Conservation (phyloP, 2,888 invertebrate species). For the Tetanocera ferruginea region DNA sequence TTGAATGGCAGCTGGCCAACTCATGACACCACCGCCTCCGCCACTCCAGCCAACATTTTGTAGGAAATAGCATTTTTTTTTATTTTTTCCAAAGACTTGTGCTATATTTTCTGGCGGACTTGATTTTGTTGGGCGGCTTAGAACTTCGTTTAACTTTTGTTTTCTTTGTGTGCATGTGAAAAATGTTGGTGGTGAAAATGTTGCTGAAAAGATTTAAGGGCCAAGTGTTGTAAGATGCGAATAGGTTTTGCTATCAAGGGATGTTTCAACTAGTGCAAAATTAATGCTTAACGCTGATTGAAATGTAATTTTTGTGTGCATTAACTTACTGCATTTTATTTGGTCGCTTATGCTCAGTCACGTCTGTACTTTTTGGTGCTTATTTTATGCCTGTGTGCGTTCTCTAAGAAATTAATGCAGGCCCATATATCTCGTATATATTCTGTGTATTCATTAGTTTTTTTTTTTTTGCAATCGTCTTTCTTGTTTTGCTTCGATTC, state of each 20-base stretch:
- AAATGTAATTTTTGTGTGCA: neutral
- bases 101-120: neutral
- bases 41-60: neutral
- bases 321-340: too few species aligned
- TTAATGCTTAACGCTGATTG: constrained; percentile 8
- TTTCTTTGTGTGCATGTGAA: neutral
- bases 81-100: neutral
- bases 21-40: neutral
- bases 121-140: neutral
- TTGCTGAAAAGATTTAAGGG: neutral
- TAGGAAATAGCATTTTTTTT: neutral
- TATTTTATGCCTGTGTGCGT: too few species aligned
- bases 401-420: too few species aligned
- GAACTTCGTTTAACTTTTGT: neutral
- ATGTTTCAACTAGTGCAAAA: neutral
- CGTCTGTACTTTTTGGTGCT: too few species aligned
- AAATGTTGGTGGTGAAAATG: neutral
- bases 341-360: too few species aligned
- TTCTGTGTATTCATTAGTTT: too few species aligned
- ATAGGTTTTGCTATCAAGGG: neutral
- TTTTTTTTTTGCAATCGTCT: too few species aligned
- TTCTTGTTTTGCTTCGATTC: too few species aligned
- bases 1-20: constrained; percentile 7
- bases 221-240: neutral
- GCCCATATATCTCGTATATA: too few species aligned